Base-by-base conservation (phyloP, 1,140 invertebrate genomes). In the Drosophila parabipectinata region DNA sequence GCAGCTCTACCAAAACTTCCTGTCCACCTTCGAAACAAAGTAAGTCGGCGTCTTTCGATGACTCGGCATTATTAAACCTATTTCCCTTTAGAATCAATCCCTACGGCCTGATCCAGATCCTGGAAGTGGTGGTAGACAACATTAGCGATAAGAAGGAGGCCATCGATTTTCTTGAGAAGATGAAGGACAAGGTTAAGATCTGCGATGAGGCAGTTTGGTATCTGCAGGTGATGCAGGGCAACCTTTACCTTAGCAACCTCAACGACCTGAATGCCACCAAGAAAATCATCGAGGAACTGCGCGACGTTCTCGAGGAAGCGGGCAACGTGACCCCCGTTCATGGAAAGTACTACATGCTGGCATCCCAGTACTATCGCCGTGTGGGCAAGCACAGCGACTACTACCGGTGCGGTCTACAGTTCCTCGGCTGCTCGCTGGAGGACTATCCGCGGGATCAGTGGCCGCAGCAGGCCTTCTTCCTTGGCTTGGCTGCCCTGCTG, bases 1-100 rank as follows among this genome's bases (percentile, higher is more conserved):
- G 60, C 95, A 98, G 90, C 92, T 99, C 9, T 99, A 99, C 92
- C 95, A 95, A 79, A 97, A 98, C 89, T 99, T 99, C 90, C 93
- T 99, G 48, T 95, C 95, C 51, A 97, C 97, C 48, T 98, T 99
- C 93, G 98, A 99, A 93, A 98, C 96, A 92, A 98, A 98, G 98
- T 98, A 92, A 95, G 95, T 93, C n/a, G 37, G 21, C 57, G 44
- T 53, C 15, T 7, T 12, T 1, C 18, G 2, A 37, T 61, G 30
- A 60, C 39, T 60, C 41, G 14, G 32, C 53, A 41, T 14, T 41
- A 62, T 54, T 21, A 4, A 6, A 44, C n/a, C 21, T 7, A n/a
- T 3, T 32, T 37, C 14, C 8, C 76, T 94, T 94, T 90, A 98
- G 98, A 92, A 98, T 99, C 58, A 99, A 98, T 92, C 97, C 97